Evolutionary conservation across 2,888 invertebrate genomes (phyloP).

Genomic region (Drosophila kokeensis): DNA sequence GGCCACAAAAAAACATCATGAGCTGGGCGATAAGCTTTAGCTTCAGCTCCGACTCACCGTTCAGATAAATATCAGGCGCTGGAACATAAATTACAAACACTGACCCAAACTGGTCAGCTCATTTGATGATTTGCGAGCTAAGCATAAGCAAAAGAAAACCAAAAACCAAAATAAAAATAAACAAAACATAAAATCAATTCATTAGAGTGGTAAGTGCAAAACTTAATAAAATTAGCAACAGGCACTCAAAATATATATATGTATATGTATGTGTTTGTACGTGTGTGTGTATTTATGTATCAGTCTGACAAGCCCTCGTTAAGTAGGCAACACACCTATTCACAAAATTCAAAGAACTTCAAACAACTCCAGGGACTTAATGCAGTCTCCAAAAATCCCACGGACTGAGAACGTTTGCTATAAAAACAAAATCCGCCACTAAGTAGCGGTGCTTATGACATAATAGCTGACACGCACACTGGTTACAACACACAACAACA

Average conservation of each 20-base stretch:
- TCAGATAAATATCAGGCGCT: slow-evolving; percentile 61
- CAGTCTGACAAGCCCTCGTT: slow-evolving; percentile 43
- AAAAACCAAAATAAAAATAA: not conserved
- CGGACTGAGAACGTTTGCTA: slow-evolving; percentile 37
- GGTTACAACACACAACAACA: slow-evolving; percentile 18
- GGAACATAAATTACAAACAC: slow-evolving; percentile 65
- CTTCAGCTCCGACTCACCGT: slow-evolving; percentile 23
- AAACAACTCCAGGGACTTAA: slow-evolving; percentile 49
- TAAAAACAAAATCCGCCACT: slow-evolving; percentile 75
- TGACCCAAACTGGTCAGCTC: slow-evolving; percentile 6
- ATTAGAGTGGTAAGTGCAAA: slow-evolving; percentile 64
- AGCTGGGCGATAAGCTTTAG: slow-evolving; percentile 60
- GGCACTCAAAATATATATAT: slow-evolving; percentile 15
- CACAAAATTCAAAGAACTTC: slow-evolving; percentile 67
- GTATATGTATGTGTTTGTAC: not conserved
- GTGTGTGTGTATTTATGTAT: slow-evolving; percentile 1
- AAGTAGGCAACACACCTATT: slow-evolving; percentile 52
- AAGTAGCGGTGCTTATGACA: slow-evolving; percentile 75
- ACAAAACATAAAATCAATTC: slow-evolving; percentile 64
- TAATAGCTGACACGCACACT: slow-evolving; percentile 70
- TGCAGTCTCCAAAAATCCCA: slow-evolving; percentile 12
- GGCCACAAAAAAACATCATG: slow-evolving; percentile 32
- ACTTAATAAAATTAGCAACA: slow-evolving; percentile 69
- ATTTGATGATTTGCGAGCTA: slow-evolving; percentile 30
- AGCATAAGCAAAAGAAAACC: slow-evolving; percentile 5